Evolutionary conservation across 2,113 vertebrate genomes (phyloP), one percentile per base, ranked within the genome.

Genomic region (Periophthalmodon schlosseri): DNA sequence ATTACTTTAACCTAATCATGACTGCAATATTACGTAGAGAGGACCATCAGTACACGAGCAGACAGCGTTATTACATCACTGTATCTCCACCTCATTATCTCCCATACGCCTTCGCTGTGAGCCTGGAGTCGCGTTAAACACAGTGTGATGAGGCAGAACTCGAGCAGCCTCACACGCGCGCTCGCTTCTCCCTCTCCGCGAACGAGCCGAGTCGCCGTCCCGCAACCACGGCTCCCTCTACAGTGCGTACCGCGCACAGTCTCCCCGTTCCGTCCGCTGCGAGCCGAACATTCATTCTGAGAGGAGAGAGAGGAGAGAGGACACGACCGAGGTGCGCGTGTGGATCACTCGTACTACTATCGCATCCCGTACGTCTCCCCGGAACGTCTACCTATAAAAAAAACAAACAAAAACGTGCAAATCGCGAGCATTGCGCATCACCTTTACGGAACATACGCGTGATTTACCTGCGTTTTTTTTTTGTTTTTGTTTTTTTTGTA

Each of bases 221-320:
- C 90, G 79, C 86, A 88, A 64, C 74, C 87, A 86, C 87, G 86
- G 90, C 92, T 88, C 92, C 91, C 91, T 91, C 92, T 92, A 89
- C 90, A 90, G 91, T 84, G 67, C 54, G 78, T 57, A 81, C 72
- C 47, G 75, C 70, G 84, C 69, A 87, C 73, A 71, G 84, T 87
- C 89, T 84, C 86, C 86, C 18, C 57, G 13, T 15, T n/a, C 12
- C 57, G 85, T 69, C 73, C 69, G 69, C 80, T 78, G 0, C 57
- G 77, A 68, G 64, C 76, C 69, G 86, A 88, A 93, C 79, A 86
- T 86, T 88, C 83, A 88, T 69, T 87, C 67, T 64, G 84, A 63
- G 60, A 5, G 5, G 58, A 33, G 84, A 77, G 72, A 71, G 85
- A 83, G 75, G 73, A 69, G 71, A 67, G 82, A 84, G 80, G 84